Evolutionary conservation across 92 coral and sea anemone genomes (phyloP), one percentile per base, ranked within the genome.

Genomic region (Micromussa lordhowensis): DNA sequence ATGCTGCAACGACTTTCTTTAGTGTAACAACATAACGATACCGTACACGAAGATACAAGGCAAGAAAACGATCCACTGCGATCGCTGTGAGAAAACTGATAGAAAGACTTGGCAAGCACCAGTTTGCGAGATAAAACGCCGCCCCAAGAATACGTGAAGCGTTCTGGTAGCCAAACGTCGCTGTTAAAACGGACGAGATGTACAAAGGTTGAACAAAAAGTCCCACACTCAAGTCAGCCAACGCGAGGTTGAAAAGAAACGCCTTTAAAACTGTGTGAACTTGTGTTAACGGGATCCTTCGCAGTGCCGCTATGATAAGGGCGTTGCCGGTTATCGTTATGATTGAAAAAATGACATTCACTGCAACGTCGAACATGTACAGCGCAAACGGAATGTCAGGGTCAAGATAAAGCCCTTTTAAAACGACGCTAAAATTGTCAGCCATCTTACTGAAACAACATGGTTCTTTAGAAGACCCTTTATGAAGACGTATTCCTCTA

Each of bases 281-380:
- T 30, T 77, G 53, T 8, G 15, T 11, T 2, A 49, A 29, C 0
- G 76, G 66, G 19, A 76, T 44, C 77, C 78, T 86, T 34, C 64
- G 5, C 12, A 86, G 51, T 18, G 89, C 89, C 1, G 48, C 66
- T 6, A 86, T 48, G 66, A 86, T 78, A 3, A 86, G 83, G 1
- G 83, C 18, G n/a, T 86, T 86, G 15, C 75, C 82, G 18, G 64
- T 29, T 4, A 78, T 21, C 1, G 89, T 53, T 49, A 35, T 40
- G 68, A 77, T 1, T 16, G 89, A 86, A 30, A 24, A 64, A 31
- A 86, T 68, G 68, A 40, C 66, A 35, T 86, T 77, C 0, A 86
- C 76, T 11, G 83, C n/a, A 5, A 86, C 53, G 69, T 86, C 89
- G 63, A 78, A 28, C 51, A 86, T 71, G 89, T 66, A 86, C 68